phyloP scores from a whole-genome alignment of 2,113 vertebrate species.

The Thymallus thymallus region DNA sequence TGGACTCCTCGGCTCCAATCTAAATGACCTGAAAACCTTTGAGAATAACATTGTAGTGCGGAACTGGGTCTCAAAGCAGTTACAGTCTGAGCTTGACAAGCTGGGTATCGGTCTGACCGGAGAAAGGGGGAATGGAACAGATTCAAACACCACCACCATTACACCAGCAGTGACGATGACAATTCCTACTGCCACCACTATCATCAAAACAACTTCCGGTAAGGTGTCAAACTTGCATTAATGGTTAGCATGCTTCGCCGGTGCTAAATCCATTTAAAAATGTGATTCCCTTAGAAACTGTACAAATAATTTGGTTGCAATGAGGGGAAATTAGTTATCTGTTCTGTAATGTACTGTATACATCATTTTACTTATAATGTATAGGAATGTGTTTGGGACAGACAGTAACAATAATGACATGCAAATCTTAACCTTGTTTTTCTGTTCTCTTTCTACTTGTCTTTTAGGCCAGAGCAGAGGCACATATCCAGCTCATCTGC shows the following conservation, averaged over 20 bases:
- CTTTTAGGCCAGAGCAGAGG: background rate
- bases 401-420: background rate
- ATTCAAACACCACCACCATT: background rate
- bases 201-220: background rate
- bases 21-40: constrained; percentile 13
- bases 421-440: background rate
- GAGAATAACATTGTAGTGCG: constrained; percentile 1
- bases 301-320: background rate
- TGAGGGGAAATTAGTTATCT: no score
- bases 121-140: background rate
- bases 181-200: background rate
- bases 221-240: background rate
- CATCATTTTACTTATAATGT: background rate
- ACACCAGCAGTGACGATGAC: background rate
- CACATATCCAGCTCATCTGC: background rate
- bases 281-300: background rate
- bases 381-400: background rate
- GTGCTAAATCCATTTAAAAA: no score
- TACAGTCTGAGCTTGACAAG: constrained; percentile 8
- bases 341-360: no score
- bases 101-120: background rate
- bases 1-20: constrained; percentile 21
- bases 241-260: no score
- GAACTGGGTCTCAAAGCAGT: constrained; percentile 9
- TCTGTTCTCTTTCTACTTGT: background rate